A percentile compares a stretch with the other conserved stretches of the same genome.
These are phyloP conservation scores for Napeogenes inachia DNA, from an alignment of 2,888 invertebrate species.

Conservation along the genomic window DNA sequence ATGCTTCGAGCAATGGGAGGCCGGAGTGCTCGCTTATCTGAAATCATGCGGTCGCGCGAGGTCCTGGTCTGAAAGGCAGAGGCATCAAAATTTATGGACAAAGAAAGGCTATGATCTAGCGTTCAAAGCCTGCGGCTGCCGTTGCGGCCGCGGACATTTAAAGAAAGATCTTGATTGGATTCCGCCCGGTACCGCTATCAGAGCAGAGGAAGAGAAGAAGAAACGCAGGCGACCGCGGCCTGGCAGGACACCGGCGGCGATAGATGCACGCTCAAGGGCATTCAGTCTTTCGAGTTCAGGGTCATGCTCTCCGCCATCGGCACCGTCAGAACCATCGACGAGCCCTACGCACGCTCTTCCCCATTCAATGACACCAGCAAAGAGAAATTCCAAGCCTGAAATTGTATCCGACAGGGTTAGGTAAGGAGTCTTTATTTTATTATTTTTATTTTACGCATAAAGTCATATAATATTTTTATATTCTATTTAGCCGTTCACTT, in stretches of 20 bases:
- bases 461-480: background rate
- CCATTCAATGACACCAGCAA: slow-evolving; percentile 73
- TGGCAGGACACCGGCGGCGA: slow-evolving; percentile 55
- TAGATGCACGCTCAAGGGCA: slow-evolving; percentile 80
- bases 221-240: slow-evolving; percentile 63
- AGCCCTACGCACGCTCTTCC: slow-evolving; percentile 82
- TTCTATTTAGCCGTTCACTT: background rate
- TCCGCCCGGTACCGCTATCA: slow-evolving; percentile 81
- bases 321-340: slow-evolving; percentile 85
- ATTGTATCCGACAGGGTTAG: slow-evolving; percentile 87
- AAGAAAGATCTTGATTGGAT: slow-evolving; percentile 97
- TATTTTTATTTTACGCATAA: too few species aligned
- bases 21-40: slow-evolving; percentile 89
- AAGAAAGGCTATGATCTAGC: slow-evolving; percentile 98
- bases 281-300: slow-evolving; percentile 88
- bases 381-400: slow-evolving; percentile 87
- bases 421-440: slow-evolving; percentile 72
- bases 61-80: slow-evolving; percentile 96
- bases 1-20: slow-evolving; percentile 97
- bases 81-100: slow-evolving; percentile 97
- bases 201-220: slow-evolving; percentile 67
- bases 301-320: slow-evolving; percentile 88
- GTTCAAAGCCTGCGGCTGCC: slow-evolving; percentile 96
- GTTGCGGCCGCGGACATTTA: slow-evolving; percentile 93
- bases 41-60: slow-evolving; percentile 94